A percentile compares a stretch with the other conserved stretches of the same genome.
Evolutionary conservation across 2,113 vertebrate genomes (phyloP).

Genomic region (Pluvianellus socialis): DNA sequence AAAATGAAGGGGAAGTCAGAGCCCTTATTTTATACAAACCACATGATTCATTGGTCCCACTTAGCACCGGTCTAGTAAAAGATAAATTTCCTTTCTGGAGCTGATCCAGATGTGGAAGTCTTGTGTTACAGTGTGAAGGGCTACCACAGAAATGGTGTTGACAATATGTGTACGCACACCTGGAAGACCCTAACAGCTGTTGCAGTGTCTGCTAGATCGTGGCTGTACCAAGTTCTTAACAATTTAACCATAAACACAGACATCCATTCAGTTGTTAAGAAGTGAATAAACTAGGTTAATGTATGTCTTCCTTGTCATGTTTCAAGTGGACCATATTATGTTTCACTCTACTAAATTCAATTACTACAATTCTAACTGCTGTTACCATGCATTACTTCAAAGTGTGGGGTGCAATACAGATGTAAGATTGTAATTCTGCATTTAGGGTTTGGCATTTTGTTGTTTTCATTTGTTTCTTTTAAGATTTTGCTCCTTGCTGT

Average conservation of each 20-base stretch:
- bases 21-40: background rate
- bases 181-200: background rate
- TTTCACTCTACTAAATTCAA: background rate
- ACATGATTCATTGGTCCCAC: background rate
- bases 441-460: background rate
- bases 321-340: background rate
- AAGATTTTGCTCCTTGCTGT: background rate
- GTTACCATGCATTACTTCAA: background rate
- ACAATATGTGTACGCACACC: background rate
- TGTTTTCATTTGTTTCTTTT: background rate
- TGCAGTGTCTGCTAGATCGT: background rate
- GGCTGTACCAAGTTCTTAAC: background rate
- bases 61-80: background rate
- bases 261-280: background rate
- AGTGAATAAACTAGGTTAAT: background rate
- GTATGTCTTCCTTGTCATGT: accelerated
- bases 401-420: accelerated
- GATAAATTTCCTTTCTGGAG: background rate
- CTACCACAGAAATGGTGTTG: background rate
- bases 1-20: background rate
- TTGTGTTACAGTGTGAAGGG: background rate
- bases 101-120: background rate
- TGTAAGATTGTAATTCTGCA: background rate
- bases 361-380: background rate
- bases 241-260: background rate